Evolutionary conservation across 2,113 vertebrate species (phyloP), one percentile per base, ranked within the genome.

Genomic region (Rallus limicola): DNA sequence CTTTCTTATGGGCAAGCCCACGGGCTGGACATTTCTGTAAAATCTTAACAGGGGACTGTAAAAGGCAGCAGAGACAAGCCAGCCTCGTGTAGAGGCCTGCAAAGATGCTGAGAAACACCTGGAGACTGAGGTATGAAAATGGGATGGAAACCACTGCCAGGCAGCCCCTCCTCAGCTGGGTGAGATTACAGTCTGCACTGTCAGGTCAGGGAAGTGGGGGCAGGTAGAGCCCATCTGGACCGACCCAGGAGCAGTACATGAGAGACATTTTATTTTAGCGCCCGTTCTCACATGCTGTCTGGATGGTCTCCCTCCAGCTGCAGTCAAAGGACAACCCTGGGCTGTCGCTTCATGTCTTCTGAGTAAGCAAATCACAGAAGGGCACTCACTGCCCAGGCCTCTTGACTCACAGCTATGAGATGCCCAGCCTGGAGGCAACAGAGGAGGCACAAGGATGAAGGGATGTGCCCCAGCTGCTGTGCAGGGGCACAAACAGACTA

Each of bases 191-290:
- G 53, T 11, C 38, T 89, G 40, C 2, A 1, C n/a, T 74, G 69
- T 77, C 40, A 46, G 76, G 26, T 5, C 0, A 0, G 38, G 53
- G 34, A 36, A 82, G 5, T 0, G 0, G 17, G 10, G 38, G 34
- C 78, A 88, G 63, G 36, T 65, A 65, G 70, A 82, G 6, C 25
- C 29, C 48, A 40, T 76, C 53, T 86, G 53, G 38, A 71, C 38
- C 10, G 9, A 60, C 13, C n/a, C 1, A 2, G 50, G 69, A 84
- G 23, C 42, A 81, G 31, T 9, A 3, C 46, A 31, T 1, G 4
- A 87, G 68, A 50, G 16, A 64, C 38, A 80, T 86, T 77, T 34
- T 25, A 68, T 64, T 81, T 46, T 18, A 50, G 18, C 36, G 25
- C 24, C 21, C 6, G 13, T 92, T 80, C 71, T 14, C 25, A 31